Percentiles rank a stretch among this genome's conserved stretches.
Conservation (phyloP, 2,113 vertebrate species). For the Protobothrops mucrosquamatus region DNA sequence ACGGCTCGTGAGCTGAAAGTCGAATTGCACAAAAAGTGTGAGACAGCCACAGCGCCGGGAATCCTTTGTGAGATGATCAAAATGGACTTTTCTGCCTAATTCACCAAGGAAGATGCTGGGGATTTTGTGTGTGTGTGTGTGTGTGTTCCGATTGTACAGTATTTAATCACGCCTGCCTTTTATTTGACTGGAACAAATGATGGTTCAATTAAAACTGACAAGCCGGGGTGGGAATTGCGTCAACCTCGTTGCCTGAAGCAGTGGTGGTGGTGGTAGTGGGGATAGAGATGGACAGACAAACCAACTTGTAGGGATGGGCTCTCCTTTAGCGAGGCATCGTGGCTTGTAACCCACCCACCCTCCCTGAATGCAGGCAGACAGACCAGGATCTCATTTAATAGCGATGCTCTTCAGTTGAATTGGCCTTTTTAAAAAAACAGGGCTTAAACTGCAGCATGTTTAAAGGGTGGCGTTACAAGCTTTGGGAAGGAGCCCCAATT, state of each 20-base stretch:
- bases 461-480: not conserved
- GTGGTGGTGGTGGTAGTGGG: accelerated
- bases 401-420: not conserved
- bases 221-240: not conserved
- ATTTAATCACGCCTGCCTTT: not conserved
- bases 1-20: not conserved
- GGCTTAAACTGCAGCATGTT: not conserved
- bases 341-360: too few species aligned
- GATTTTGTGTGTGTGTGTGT: not conserved
- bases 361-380: not conserved
- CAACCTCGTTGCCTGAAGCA: not conserved
- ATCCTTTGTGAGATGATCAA: not conserved
- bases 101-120: not conserved
- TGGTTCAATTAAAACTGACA: not conserved
- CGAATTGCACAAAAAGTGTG: not conserved
- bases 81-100: not conserved
- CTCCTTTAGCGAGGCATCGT: too few species aligned
- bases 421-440: not conserved
- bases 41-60: too few species aligned
- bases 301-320: too few species aligned
- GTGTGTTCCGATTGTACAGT: not conserved
- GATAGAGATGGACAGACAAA: too few species aligned
- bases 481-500: accelerated
- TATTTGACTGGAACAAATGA: constrained; percentile 1
- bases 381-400: not conserved